Percentiles rank a stretch among this genome's conserved stretches.
Conservation (phyloP, 2,888 invertebrate genomes). For the Pantelozetes paolii region DNA sequence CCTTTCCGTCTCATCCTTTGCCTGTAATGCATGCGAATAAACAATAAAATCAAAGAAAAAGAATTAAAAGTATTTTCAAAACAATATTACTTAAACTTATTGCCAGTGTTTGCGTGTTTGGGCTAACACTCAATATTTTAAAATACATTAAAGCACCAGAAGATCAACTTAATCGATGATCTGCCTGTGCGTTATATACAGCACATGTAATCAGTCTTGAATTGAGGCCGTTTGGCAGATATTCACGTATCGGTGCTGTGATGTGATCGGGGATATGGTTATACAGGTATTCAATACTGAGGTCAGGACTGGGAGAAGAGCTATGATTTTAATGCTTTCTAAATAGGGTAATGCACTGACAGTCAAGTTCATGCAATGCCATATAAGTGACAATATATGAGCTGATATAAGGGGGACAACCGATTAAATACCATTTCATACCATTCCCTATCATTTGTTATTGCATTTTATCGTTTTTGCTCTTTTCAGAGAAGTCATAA, state of each 20-base stretch:
- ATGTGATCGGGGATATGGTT: conserved; percentile 9
- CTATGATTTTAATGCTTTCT: not conserved
- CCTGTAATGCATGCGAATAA: conserved; percentile 1
- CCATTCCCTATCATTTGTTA: conserved; percentile 22
- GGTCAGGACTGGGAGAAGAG: conserved; percentile 22
- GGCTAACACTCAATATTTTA: not conserved
- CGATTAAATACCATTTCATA: conserved; percentile 15
- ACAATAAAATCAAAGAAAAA: not conserved
- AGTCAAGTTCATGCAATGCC: conserved; percentile 20
- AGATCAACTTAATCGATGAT: not conserved
- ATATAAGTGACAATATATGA: conserved; percentile 25
- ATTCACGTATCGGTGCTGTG: not conserved
- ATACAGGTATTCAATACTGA: conserved; percentile 3
- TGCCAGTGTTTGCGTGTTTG: not conserved
- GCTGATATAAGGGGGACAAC: conserved; percentile 22
- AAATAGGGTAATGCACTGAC: conserved; percentile 36
- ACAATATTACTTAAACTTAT: not conserved
- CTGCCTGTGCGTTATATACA: not conserved
- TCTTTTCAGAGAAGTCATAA: not conserved
- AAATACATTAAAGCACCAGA: not conserved
- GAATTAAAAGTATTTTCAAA: not conserved
- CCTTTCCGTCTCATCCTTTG: not conserved
- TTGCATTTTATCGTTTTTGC: conserved; percentile 15
- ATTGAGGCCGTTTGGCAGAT: not conserved
- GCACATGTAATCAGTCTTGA: not conserved